Base-by-base conservation (phyloP, 2,888 invertebrate species). In the Drosophila algonquin region DNA sequence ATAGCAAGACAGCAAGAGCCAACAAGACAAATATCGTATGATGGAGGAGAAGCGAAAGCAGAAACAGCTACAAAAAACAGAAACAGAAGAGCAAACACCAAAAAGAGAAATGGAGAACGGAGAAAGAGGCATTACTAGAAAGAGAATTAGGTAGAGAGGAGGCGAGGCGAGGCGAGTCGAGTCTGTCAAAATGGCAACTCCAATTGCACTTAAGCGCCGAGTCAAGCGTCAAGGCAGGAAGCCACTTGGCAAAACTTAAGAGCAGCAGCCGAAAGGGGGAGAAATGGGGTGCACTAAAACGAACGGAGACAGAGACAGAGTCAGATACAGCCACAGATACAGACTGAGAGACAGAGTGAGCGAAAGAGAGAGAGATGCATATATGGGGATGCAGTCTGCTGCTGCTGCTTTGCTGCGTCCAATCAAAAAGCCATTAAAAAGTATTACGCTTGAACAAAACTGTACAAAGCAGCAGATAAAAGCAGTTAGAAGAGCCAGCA, bases 371-470 rank as follows among this genome's bases (percentile, higher is more conserved):
- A n/a, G 18, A n/a, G 55, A 27, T 24, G 14, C 5, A 45, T 45
- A 46, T 56, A 46, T 46, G 53, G 64, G 54, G 61, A 72, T 78
- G 80, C 80, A 70, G 76, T 71, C 62, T 60, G 16, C n/a, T 52
- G 55, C 62, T 61, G 27, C 60, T 69, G 65, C 76, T 81, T 62
- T 77, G 71, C 68, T 75, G 67, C 76, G 77, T 80, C 81, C 91
- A 91, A 91, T 91, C 91, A 91, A 91, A 91, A 91, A 90, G 87
- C 91, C 90, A 91, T 91, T 91, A 91, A 89, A 85, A 91, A 90
- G 87, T 89, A 90, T 90, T 91, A 83, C 90, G 89, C 90, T 90
- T 85, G 87, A 90, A 87, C 89, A 90, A 90, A 83, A 87, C 81
- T 79, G 79, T 83, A 90, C 84, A 89, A 86, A 84, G 84, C 77